These are phyloP conservation scores for Oscheius sp. DNA, from an alignment of 2,888 invertebrate species.

Conservation along the genomic window DNA sequence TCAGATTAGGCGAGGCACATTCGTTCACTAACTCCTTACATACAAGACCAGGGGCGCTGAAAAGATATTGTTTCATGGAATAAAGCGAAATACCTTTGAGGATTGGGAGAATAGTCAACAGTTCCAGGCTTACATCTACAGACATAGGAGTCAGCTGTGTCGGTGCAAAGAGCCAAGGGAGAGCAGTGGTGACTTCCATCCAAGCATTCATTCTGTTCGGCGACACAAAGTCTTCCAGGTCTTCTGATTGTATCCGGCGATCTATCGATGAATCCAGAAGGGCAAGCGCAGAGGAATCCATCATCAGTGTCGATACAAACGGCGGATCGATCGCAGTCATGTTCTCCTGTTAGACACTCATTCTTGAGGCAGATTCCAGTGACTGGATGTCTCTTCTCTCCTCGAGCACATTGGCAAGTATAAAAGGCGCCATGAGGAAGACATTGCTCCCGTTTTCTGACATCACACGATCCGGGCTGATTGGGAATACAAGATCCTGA, in stretches of 20 bases:
- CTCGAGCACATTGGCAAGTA: conserved; percentile 67
- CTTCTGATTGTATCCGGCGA: conserved; percentile 56
- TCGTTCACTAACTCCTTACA: conserved; percentile 67
- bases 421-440: conserved; percentile 63
- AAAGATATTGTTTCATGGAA: background rate
- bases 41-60: conserved; percentile 60
- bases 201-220: conserved; percentile 67
- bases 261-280: conserved; percentile 63
- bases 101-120: conserved; percentile 70
- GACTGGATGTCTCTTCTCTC: conserved; percentile 66
- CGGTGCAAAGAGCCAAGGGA: conserved; percentile 67
- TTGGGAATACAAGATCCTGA: conserved; percentile 66
- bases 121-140: conserved; percentile 69
- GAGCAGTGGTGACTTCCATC: conserved; percentile 65
- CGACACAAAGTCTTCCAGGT: conserved; percentile 67
- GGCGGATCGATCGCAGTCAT: conserved; percentile 69
- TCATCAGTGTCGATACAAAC: conserved; percentile 68
- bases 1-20: conserved; percentile 55
- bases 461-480: conserved; percentile 62
- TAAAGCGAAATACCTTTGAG: conserved; percentile 44
- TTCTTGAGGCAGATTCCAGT: conserved; percentile 69
- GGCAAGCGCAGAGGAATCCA: conserved; percentile 64
- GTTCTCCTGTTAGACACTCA: conserved; percentile 63
- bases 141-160: conserved; percentile 66
- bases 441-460: conserved; percentile 66